phyloP scores from a whole-genome alignment of 2,888 invertebrate species.

The Epiblema foenella region DNA sequence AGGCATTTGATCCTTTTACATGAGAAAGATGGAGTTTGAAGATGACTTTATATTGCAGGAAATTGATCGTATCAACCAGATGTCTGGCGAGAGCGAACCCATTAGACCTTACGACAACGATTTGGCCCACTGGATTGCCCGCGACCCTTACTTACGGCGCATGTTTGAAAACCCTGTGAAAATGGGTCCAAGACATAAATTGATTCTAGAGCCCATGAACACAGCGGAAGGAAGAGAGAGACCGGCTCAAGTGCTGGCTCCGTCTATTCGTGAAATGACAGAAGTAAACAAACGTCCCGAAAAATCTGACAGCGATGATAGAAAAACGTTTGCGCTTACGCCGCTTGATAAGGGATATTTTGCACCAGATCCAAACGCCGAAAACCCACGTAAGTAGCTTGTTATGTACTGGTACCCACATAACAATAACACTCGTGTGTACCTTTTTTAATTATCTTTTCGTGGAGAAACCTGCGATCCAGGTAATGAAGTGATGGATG shows the following conservation, averaged over 20 bases:
- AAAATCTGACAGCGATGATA: conserved; percentile 41
- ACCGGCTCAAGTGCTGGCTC: background rate
- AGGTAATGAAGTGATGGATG: too few relatives aligned
- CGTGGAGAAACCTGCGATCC: too few relatives aligned
- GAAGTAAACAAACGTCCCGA: conserved; percentile 25
- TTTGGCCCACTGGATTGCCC: conserved; percentile 51
- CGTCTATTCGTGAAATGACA: conserved; percentile 13
- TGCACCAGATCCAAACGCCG: conserved; percentile 48
- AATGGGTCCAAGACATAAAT: conserved; percentile 10
- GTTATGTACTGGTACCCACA: background rate
- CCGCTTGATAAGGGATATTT: conserved; percentile 64
- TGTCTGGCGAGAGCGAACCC: conserved; percentile 53
- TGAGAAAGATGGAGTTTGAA: background rate
- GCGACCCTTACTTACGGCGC: conserved; percentile 49
- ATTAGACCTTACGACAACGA: conserved; percentile 52
- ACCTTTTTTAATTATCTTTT: too few relatives aligned
- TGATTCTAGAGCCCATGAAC: conserved; percentile 5
- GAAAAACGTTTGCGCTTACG: conserved; percentile 61
- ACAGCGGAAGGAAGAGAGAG: background rate
- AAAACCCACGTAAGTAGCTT: conserved; percentile 53
- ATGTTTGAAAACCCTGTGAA: conserved; percentile 45
- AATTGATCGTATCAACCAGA: conserved; percentile 62
- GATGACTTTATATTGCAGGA: conserved; percentile 54
- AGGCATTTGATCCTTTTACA: background rate
- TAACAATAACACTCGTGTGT: too few relatives aligned